Percentiles rank a stretch among this genome's conserved stretches.
Conservation (phyloP, 2,113 vertebrate genomes). For the Gobiocypris rarus region DNA sequence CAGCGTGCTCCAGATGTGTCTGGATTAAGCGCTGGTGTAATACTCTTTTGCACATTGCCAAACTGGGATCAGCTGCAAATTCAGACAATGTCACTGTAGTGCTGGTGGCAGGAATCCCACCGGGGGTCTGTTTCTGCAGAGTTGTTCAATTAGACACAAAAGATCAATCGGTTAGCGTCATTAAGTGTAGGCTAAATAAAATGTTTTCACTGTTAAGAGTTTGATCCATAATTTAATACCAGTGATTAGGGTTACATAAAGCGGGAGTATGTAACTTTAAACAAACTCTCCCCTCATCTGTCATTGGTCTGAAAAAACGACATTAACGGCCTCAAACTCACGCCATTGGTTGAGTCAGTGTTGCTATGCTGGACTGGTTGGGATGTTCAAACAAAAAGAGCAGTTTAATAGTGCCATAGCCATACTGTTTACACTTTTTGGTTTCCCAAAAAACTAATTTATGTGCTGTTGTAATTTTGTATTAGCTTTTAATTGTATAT, state of each 20-base stretch:
- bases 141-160: constrained; percentile 5
- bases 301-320: background rate
- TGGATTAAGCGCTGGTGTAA: constrained; percentile 20
- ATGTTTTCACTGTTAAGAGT: background rate
- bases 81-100: constrained; percentile 29
- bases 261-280: constrained; percentile 1
- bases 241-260: background rate
- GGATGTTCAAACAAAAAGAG: background rate
- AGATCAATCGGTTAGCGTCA: background rate
- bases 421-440: background rate
- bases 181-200: background rate
- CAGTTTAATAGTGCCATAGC: background rate
- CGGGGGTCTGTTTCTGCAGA: constrained; percentile 2
- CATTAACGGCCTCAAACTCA: background rate
- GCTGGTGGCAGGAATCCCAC: constrained; percentile 9
- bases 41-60: constrained; percentile 21
- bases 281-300: background rate
- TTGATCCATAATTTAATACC: background rate
- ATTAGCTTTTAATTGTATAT: too few species aligned
- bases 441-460: too few species aligned
- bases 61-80: constrained; percentile 35
- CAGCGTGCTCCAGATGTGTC: constrained; percentile 39
- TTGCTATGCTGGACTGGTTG: background rate
- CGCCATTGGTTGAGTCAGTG: background rate
- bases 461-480: background rate